A percentile compares a stretch with the other conserved stretches of the same genome.
Evolutionary conservation across 1,140 invertebrate species (phyloP).

Genomic region (Rhagoletis pomonella): DNA sequence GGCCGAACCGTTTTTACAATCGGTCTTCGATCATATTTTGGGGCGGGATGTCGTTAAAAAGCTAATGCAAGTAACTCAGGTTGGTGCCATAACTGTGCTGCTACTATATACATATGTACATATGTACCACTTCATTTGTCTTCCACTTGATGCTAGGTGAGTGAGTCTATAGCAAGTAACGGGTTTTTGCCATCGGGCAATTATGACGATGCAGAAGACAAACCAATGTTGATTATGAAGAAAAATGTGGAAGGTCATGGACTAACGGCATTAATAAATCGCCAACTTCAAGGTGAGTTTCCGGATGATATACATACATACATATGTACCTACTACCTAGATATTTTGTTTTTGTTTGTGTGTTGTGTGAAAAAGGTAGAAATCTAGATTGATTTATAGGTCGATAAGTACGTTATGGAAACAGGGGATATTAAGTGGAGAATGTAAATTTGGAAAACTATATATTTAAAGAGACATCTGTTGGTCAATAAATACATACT

Average conservation of each 20-base stretch:
- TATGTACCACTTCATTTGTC: background rate
- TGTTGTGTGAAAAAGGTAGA: too few species aligned
- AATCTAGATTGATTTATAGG: background rate
- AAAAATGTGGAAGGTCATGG: constrained; percentile 84
- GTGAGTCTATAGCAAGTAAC: constrained; percentile 86
- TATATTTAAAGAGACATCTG: too few species aligned
- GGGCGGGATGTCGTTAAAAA: constrained; percentile 93
- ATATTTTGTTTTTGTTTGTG: background rate
- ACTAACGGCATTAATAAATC: constrained; percentile 84
- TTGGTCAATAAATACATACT: background rate
- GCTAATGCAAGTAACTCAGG: constrained; percentile 85
- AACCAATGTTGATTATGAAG: constrained; percentile 85
- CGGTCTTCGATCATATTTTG: constrained; percentile 90
- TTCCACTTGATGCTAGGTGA: constrained; percentile 77
- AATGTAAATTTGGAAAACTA: background rate
- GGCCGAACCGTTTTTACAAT: constrained; percentile 87
- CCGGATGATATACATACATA: background rate
- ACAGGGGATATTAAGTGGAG: background rate
- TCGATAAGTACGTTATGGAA: background rate
- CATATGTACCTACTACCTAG: too few species aligned
- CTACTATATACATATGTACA: background rate
- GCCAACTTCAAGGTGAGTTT: constrained; percentile 83
- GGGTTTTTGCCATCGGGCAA: constrained; percentile 82
- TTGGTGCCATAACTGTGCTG: constrained; percentile 50
- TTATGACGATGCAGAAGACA: constrained; percentile 83